phyloP scores from a whole-genome alignment of 2,888 invertebrate species.

The Cephus nigrinus region DNA sequence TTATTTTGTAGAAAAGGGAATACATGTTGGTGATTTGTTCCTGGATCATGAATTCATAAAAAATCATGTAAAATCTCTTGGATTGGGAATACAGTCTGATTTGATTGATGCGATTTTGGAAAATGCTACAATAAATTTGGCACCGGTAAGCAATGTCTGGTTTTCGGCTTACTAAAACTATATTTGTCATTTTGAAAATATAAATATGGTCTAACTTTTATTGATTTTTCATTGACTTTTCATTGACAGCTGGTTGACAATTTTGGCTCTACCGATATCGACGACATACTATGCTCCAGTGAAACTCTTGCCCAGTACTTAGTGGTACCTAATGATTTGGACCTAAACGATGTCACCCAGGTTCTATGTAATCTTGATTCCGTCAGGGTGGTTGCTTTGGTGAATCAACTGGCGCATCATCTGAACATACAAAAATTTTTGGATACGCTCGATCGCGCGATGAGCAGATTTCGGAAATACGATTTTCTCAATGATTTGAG shows the following conservation, averaged over 20 bases:
- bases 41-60: slow-evolving; percentile 66
- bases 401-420: slow-evolving; percentile 67
- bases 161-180: not conserved
- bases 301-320: slow-evolving; percentile 52
- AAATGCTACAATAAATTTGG: slow-evolving; percentile 67
- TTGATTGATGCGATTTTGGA: slow-evolving; percentile 41
- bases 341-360: slow-evolving; percentile 56
- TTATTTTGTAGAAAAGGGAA: slow-evolving; percentile 68
- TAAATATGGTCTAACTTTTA: slow-evolving; percentile 44
- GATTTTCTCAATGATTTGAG: slow-evolving; percentile 65
- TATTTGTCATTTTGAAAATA: slow-evolving; percentile 6
- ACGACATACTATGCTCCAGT: slow-evolving; percentile 51
- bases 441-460: slow-evolving; percentile 66
- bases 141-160: slow-evolving; percentile 67
- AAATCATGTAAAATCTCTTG: slow-evolving; percentile 59
- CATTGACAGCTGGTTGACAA: slow-evolving; percentile 47
- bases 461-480: slow-evolving; percentile 69
- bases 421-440: slow-evolving; percentile 69
- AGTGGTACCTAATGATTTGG: slow-evolving; percentile 44
- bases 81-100: slow-evolving; percentile 61
- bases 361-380: slow-evolving; percentile 66
- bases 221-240: slow-evolving; percentile 16
- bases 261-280: slow-evolving; percentile 54
- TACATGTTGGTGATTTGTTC: slow-evolving; percentile 69
- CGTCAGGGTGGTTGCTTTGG: slow-evolving; percentile 64